Evolutionary conservation across 1,140 invertebrate species (phyloP).

Genomic region (Eumaeus atala): DNA sequence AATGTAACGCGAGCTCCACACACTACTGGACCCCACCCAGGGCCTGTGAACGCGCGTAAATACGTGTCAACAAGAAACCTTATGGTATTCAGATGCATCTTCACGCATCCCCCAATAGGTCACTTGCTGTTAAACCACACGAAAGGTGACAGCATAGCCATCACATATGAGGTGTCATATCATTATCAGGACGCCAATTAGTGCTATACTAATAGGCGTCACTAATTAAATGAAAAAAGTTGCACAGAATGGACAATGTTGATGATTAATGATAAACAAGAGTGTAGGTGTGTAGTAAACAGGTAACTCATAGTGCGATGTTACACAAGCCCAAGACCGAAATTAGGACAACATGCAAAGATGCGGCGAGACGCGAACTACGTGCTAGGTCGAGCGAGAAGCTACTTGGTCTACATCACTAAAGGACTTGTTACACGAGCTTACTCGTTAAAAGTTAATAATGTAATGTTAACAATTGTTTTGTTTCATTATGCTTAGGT

Average conservation of each 20-base stretch:
- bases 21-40: no score
- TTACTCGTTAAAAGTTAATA: neutral
- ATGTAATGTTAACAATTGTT: neutral
- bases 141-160: no score
- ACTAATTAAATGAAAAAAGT: no score
- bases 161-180: no score
- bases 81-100: no score
- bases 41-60: no score
- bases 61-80: no score
- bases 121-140: no score
- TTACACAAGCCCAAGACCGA: slow-evolving; percentile 5
- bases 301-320: neutral
- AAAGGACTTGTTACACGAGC: neutral
- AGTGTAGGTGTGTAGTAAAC: neutral
- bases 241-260: neutral
- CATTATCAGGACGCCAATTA: no score
- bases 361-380: neutral
- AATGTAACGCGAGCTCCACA: no score
- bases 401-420: slow-evolving; percentile 8
- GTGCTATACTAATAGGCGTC: no score
- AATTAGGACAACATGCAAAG: slow-evolving; percentile 20
- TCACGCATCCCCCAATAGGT: no score
- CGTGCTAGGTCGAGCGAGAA: slow-evolving; percentile 1
- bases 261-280: neutral
- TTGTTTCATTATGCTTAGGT: neutral